Conservation (phyloP, 1,140 invertebrate species). For the Himalopsyche phryganea region DNA sequence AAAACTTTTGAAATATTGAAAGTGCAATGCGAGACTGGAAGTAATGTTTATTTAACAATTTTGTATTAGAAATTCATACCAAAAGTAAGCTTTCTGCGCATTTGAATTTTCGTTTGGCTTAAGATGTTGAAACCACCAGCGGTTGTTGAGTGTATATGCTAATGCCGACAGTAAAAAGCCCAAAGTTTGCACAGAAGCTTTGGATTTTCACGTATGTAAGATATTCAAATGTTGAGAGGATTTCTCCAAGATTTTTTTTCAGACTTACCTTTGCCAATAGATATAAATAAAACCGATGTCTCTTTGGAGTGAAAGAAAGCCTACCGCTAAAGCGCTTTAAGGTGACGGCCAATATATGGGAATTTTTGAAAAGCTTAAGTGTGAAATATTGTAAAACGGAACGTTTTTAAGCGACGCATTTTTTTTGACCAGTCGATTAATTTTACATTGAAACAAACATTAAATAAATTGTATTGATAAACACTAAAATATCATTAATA, state of each 20-base stretch:
- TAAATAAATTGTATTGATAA: too few species aligned
- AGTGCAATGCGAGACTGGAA: too few species aligned
- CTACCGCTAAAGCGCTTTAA: constrained; percentile 10
- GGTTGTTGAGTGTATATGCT: constrained; percentile 26
- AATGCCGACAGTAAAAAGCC: constrained; percentile 23
- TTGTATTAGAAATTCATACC: not conserved
- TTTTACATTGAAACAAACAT: too few species aligned
- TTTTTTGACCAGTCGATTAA: too few species aligned
- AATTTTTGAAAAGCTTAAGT: too few species aligned
- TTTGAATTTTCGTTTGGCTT: constrained; percentile 15
- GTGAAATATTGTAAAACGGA: too few species aligned
- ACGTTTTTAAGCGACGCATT: too few species aligned
- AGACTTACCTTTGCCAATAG: not conserved
- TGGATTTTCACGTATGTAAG: constrained; percentile 23
- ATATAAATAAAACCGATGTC: constrained; percentile 11
- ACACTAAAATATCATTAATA: too few species aligned
- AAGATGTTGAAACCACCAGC: constrained; percentile 2
- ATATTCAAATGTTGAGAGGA: constrained; percentile 32
- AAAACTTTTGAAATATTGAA: too few species aligned
- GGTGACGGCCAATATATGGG: too few species aligned
- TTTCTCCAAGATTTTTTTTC: constrained; percentile 16
- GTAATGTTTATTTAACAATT: constrained; percentile 28
- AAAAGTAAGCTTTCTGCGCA: constrained; percentile 1
- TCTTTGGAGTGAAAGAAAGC: not conserved
- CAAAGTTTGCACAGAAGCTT: constrained; percentile 33